phyloP scores from a whole-genome alignment of 2,797 vertebrate genomes.

The Hyperoplus immaculatus region DNA sequence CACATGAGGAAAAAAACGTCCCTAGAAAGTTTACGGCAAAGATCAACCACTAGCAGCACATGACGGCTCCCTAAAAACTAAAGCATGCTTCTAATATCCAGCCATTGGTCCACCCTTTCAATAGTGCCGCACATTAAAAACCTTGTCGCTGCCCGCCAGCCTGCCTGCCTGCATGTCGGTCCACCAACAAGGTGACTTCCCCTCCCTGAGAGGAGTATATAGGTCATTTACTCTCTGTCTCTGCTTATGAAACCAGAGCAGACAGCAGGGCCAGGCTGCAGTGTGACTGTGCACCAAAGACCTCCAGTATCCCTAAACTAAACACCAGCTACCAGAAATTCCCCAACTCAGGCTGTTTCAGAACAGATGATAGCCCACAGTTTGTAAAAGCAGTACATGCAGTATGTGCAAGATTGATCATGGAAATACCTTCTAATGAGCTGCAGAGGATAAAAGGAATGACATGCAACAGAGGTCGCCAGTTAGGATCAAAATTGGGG shows the following conservation, averaged over 20 bases:
- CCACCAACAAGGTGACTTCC: slow-evolving; percentile 86
- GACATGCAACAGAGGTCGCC: slow-evolving; percentile 14
- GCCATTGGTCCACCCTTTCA: slow-evolving; percentile 64
- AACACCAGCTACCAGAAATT: slow-evolving; percentile 62
- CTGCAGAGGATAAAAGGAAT: not conserved
- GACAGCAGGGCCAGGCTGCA: slow-evolving; percentile 74
- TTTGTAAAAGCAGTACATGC: not conserved
- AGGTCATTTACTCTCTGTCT: slow-evolving; percentile 78
- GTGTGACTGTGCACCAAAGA: slow-evolving; percentile 79
- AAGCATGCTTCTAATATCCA: slow-evolving; percentile 49
- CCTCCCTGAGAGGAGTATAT: slow-evolving; percentile 82
- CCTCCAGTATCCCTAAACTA: slow-evolving; percentile 68
- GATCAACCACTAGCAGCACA: slow-evolving; percentile 32
- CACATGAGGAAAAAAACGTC: slow-evolving; percentile 17
- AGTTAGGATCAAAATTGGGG: slow-evolving; percentile 22
- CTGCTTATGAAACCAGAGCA: slow-evolving; percentile 84
- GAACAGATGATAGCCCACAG: slow-evolving; percentile 18
- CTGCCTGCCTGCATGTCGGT: slow-evolving; percentile 65
- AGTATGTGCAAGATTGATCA: slow-evolving; percentile 8
- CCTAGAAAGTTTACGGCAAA: slow-evolving; percentile 33
- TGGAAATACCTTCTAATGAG: slow-evolving; percentile 17
- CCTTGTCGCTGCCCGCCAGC: slow-evolving; percentile 61
- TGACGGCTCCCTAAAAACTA: slow-evolving; percentile 40
- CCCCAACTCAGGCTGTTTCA: slow-evolving; percentile 42
- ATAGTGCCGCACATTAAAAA: slow-evolving; percentile 67